Percentiles rank a stretch among this genome's conserved stretches.
phyloP scores from a whole-genome alignment of 2,797 vertebrate genomes.

The Anomalospiza imberbis region DNA sequence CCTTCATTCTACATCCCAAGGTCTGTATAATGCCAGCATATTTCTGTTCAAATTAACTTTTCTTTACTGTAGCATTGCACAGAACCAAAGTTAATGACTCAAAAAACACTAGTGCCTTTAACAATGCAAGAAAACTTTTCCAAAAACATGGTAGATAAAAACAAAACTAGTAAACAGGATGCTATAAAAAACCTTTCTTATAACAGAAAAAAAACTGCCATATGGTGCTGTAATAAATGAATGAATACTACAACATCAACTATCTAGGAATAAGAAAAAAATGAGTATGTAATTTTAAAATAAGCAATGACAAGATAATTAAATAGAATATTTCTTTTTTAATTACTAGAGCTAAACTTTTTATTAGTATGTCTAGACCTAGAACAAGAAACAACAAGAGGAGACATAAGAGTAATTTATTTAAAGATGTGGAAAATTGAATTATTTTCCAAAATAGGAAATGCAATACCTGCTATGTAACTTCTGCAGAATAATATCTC shows the following conservation, averaged over 20 bases:
- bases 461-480: neutral
- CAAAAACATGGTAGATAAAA: neutral
- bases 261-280: neutral
- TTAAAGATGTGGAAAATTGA: neutral
- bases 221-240: neutral
- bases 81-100: neutral
- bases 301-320: neutral
- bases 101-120: neutral
- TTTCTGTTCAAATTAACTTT: neutral
- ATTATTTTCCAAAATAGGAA: neutral
- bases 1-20: neutral
- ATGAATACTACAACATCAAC: neutral
- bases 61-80: neutral
- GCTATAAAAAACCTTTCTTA: neutral
- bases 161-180: accelerated
- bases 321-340: neutral
- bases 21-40: neutral
- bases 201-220: accelerated
- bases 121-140: neutral
- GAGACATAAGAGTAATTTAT: neutral
- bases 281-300: accelerated
- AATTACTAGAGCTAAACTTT: neutral
- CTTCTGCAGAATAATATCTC: neutral
- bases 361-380: neutral
- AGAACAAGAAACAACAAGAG: neutral